Base-by-base conservation (phyloP, 92 coral and sea anemone species). In the Blastomussa wellsi region DNA sequence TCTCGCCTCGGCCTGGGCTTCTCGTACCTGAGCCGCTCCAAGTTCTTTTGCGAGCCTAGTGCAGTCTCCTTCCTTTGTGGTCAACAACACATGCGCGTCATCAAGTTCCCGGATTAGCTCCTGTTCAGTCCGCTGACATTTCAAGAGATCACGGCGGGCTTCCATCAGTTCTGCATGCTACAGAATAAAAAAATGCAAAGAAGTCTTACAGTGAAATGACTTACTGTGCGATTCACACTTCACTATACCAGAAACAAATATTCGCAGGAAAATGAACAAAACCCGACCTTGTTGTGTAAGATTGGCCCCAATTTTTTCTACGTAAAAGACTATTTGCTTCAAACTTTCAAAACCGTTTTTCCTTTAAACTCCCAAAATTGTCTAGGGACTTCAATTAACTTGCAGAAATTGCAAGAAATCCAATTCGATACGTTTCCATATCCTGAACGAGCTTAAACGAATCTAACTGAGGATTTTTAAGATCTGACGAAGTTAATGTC, bases 21-120 rank as follows among this genome's bases (percentile, higher is more conserved):
- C 99, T 29, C 99, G 96, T 11, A 97, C 98, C 73, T 97, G 99
- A 41, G 97, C 90, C 65, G 98, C 90, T 64, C 99, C 99, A 74
- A 97, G 97, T 77, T 97, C 98, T 89, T 97, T 97, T 44, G 99
- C 99, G 47, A 97, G 99, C 49, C 99, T 94, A 11, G 98, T 85
- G 74, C 99, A 97, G 84, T 94, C 98, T n/a, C 78, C 91, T 79
- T 97, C 99, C 82, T 97, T 97, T 19, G 95, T 92, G 24, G 91
- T 80, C 41, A 97, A 88, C 53, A 97, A 84, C 44, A 82, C 95
- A 76, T 97, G 99, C 6, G 99, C 99, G 52, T 97, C 98, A 66
- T 97, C 96, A 79, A 97, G 94, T 86, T 97, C 99, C 17, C 85
- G 97, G 28, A 97, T 80, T 14, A 95, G 87, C 83, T 97, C 99